A percentile compares a stretch with the other conserved stretches of the same genome.
phyloP scores from a whole-genome alignment of 2,888 invertebrate species.

The Fragum sueziense region DNA sequence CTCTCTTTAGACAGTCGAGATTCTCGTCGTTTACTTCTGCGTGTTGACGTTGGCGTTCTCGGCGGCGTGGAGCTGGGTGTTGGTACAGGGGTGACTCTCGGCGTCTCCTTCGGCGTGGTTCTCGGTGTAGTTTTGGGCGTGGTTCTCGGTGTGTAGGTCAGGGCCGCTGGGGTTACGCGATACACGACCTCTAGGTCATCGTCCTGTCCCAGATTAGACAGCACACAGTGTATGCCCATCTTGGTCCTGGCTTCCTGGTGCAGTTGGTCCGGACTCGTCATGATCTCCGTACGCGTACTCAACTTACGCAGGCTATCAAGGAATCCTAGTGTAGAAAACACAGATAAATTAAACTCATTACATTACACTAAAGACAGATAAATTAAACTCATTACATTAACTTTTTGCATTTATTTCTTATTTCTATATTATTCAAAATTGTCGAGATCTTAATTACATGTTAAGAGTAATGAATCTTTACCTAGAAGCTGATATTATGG shows the following conservation, averaged over 20 bases:
- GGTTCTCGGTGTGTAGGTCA: not conserved
- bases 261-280: slow-evolving; percentile 67
- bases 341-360: too few species aligned
- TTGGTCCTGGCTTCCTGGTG: slow-evolving; percentile 59
- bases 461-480: too few species aligned
- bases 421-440: too few species aligned
- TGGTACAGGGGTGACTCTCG: slow-evolving; percentile 27
- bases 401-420: too few species aligned
- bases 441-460: too few species aligned
- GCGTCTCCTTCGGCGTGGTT: slow-evolving; percentile 15
- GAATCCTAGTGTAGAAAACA: slow-evolving; percentile 55
- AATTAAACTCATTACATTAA: too few species aligned
- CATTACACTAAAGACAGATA: too few species aligned
- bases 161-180: slow-evolving; percentile 8
- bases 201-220: not conserved
- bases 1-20: slow-evolving; percentile 37
- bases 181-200: not conserved
- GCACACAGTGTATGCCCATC: slow-evolving; percentile 23
- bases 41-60: slow-evolving; percentile 31
- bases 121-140: slow-evolving; percentile 16
- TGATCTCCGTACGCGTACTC: slow-evolving; percentile 69
- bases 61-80: slow-evolving; percentile 44
- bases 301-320: slow-evolving; percentile 64
- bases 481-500: too few species aligned
- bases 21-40: slow-evolving; percentile 25